Conservation (phyloP, 2,113 vertebrate genomes). For the Corynorhinus townsendii region DNA sequence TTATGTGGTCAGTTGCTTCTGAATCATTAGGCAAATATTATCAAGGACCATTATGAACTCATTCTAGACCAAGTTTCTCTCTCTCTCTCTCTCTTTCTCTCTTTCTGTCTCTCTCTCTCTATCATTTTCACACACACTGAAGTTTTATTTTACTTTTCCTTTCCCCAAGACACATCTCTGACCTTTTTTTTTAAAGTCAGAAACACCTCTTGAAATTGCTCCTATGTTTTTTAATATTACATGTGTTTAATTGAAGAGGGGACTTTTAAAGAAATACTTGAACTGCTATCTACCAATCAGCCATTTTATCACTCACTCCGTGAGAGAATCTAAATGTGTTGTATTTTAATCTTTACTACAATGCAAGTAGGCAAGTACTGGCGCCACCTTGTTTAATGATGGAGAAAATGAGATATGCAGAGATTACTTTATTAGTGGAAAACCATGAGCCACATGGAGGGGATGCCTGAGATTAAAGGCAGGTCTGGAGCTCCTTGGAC, state of each 20-base stretch:
- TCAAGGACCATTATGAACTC: background rate
- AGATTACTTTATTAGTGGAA: background rate
- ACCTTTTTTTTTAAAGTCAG: background rate
- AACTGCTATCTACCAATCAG: background rate
- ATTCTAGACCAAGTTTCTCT: background rate
- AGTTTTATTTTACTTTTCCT: background rate
- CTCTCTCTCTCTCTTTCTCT: background rate
- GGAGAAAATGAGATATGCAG: background rate
- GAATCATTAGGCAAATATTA: background rate
- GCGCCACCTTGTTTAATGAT: background rate
- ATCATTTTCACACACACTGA: background rate
- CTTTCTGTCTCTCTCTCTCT: background rate
- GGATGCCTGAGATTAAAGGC: background rate
- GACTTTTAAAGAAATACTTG: background rate
- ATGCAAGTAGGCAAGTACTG: background rate
- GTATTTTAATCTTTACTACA: background rate
- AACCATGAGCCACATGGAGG: background rate
- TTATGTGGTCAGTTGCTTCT: background rate
- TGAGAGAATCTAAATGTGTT: background rate
- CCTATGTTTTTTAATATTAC: background rate
- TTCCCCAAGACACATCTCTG: background rate
- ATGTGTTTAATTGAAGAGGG: background rate
- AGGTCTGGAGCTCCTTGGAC: background rate
- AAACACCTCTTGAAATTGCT: background rate
- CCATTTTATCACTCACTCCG: background rate